Evolutionary conservation across 2,797 vertebrate genomes (phyloP), one percentile per base, ranked within the genome.

Genomic region (Chelidonichthys spinosus): DNA sequence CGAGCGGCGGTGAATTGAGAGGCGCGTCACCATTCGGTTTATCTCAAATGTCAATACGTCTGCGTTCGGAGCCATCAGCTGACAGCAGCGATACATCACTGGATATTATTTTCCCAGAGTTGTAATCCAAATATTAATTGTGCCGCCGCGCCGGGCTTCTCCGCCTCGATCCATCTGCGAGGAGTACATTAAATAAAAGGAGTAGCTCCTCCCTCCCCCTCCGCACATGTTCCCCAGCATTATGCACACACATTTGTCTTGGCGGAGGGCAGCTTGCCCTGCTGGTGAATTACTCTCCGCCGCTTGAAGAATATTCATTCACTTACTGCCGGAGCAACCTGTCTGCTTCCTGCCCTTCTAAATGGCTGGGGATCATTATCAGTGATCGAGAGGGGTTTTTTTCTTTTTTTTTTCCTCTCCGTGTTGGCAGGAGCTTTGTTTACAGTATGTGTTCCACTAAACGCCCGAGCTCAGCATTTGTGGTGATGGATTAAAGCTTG

Each of bases 211-310:
- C 66, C 76, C 79, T 82, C 37, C 62, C 74, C 37, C 3, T 72
- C 82, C 39, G 35, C 63, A 79, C 80, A 82, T 74, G 84, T 74
- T 87, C 72, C 56, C 69, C 56, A 64, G 85, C 79, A 81, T 83
- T 82, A 89, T 85, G 84, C 85, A 86, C 80, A 83, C 72, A 81
- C 87, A 93, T 93, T 92, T 87, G 87, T 93, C 91, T 91, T 92
- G 37, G 35, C 80, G 42, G 80, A 84, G 66, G 85, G 83, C 79
- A 78, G 79, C 77, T 85, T 84, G 78, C 87, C 88, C 88, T 72
- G 80, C 64, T 8, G 74, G 85, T 91, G 85, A 85, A 89, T 92
- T 89, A 88, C 87, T 90, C 85, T 86, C 72, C 42, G 39, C 63
- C 7, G 66, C 85, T 91, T 90, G 75, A 91, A 79, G 85, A 90